These are phyloP conservation scores for Burhinus oedicnemus DNA, from an alignment of 2,113 vertebrate species.

Conservation along the genomic window DNA sequence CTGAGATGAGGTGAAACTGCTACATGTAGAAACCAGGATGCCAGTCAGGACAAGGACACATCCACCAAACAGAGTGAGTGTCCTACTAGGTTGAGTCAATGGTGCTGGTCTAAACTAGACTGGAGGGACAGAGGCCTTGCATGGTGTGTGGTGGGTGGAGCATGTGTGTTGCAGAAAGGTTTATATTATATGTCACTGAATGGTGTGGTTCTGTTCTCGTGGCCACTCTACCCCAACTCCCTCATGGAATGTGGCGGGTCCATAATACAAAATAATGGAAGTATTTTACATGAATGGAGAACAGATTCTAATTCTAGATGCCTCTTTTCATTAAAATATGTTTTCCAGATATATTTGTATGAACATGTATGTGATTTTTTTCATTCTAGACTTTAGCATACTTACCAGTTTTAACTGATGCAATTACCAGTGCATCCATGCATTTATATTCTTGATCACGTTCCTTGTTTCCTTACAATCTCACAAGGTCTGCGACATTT, in stretches of 20 bases:
- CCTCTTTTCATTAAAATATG: neutral
- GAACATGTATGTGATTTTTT: neutral
- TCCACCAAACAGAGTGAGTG: rapidly evolving
- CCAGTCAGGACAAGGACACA: neutral
- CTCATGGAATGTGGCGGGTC: neutral
- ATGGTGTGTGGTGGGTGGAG: neutral
- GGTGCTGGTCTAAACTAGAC: neutral
- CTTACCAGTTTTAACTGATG: neutral
- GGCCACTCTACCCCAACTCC: neutral
- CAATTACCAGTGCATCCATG: neutral
- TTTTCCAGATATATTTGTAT: neutral
- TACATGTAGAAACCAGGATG: neutral
- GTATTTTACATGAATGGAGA: neutral
- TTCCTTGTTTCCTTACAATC: neutral
- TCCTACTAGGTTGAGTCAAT: neutral
- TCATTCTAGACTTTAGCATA: neutral
- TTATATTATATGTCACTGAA: neutral
- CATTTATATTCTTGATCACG: neutral
- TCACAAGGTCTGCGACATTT: neutral
- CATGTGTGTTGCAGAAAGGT: neutral
- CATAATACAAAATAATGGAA: neutral
- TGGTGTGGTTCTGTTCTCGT: neutral
- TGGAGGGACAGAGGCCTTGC: neutral
- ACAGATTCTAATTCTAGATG: neutral
- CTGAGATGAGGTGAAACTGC: neutral